Percentiles rank a stretch among this genome's conserved stretches.
phyloP scores from a whole-genome alignment of 2,113 vertebrate genomes.

The Phodopus roborovskii region DNA sequence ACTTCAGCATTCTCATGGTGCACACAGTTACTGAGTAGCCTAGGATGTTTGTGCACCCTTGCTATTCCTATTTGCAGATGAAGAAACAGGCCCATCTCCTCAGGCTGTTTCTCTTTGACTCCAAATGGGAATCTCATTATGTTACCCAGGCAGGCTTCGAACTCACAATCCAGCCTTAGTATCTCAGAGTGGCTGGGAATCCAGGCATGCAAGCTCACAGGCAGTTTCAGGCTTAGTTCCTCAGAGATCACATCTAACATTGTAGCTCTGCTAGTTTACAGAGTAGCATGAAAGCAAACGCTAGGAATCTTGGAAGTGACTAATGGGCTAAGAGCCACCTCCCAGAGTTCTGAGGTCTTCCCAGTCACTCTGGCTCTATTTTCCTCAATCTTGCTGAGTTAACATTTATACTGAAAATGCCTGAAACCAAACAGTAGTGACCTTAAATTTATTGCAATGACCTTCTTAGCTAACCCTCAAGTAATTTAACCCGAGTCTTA shows the following conservation, averaged over 20 bases:
- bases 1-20: not conserved
- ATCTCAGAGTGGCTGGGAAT: not conserved
- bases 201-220: not conserved
- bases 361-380: not conserved
- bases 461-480: constrained; percentile 52
- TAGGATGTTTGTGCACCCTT: not conserved
- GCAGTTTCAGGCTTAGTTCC: not conserved
- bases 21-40: not conserved
- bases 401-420: constrained; percentile 52
- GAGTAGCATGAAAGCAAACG: too few relatives aligned
- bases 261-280: not conserved
- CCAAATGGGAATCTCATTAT: not conserved
- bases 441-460: constrained; percentile 54
- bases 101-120: not conserved
- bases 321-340: not conserved
- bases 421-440: constrained; percentile 57
- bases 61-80: not conserved
- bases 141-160: not conserved
- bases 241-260: not conserved
- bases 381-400: constrained; percentile 38
- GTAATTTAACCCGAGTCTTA: constrained; percentile 55
- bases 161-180: not conserved
- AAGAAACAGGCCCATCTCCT: not conserved
- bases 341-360: not conserved
- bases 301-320: not conserved